Conservation (phyloP, 2,888 invertebrate species). For the Pollenia amentaria region DNA sequence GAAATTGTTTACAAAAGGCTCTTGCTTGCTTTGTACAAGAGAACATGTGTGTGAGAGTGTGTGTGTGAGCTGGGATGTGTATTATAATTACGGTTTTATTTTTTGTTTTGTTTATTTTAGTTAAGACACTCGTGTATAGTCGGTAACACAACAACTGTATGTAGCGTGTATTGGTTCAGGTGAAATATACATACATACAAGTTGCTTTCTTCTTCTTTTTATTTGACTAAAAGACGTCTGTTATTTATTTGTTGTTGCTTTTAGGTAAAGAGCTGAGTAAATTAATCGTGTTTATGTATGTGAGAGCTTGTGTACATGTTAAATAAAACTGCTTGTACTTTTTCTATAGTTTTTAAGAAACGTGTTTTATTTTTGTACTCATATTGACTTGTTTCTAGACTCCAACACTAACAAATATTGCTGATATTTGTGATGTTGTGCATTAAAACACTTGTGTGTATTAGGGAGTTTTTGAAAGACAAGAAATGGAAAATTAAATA, state of each 20-base stretch:
- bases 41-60: constrained; percentile 30
- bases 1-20: constrained; percentile 35
- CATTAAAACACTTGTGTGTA: constrained; percentile 49
- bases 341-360: constrained; percentile 40
- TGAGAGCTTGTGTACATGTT: not conserved
- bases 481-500: constrained; percentile 42
- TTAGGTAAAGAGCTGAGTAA: not conserved
- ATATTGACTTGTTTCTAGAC: constrained; percentile 39
- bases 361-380: constrained; percentile 55
- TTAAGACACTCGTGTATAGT: constrained; percentile 4
- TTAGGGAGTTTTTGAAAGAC: constrained; percentile 48
- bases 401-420: constrained; percentile 47
- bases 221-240: constrained; percentile 46
- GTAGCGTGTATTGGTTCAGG: constrained; percentile 74
- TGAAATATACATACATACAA: constrained; percentile 67
- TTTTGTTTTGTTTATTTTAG: constrained; percentile 34
- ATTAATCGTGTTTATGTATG: not conserved
- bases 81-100: constrained; percentile 37
- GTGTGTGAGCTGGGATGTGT: not conserved
- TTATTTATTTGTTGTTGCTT: constrained; percentile 41
- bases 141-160: not conserved
- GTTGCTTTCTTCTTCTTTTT: constrained; percentile 33
- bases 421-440: not conserved
- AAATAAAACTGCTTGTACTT: constrained; percentile 46
- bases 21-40: not conserved